Evolutionary conservation across 2,113 vertebrate genomes (phyloP).

Genomic region (Ptilonorhynchus violaceus): DNA sequence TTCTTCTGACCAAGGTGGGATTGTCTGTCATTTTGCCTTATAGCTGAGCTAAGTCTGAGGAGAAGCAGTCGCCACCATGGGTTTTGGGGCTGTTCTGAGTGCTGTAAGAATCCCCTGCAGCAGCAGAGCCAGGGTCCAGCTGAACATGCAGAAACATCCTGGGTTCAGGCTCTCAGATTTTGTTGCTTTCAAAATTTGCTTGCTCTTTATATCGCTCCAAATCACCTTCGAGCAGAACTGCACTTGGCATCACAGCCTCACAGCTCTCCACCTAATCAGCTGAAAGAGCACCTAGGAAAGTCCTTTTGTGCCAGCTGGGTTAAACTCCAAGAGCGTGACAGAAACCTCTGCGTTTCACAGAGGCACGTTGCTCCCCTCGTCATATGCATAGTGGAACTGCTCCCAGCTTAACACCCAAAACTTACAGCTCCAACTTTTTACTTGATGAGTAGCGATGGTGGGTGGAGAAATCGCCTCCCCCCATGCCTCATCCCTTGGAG

Average conservation of each 20-base stretch:
- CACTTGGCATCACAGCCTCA: neutral
- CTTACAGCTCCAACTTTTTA: neutral
- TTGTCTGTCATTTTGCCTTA: neutral
- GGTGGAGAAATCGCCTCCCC: neutral
- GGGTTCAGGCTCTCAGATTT: neutral
- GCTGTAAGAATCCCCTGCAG: neutral
- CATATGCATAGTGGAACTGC: accelerated
- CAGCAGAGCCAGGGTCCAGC: neutral
- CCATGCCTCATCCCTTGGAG: neutral
- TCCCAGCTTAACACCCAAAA: neutral
- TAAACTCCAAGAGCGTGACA: accelerated
- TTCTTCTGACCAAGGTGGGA: neutral
- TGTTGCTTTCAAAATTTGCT: neutral
- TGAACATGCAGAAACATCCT: neutral
- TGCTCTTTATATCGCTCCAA: neutral
- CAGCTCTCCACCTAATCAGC: neutral
- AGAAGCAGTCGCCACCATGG: neutral
- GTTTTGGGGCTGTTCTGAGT: neutral
- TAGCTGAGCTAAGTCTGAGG: neutral
- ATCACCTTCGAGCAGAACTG: neutral
- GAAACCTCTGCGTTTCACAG: neutral
- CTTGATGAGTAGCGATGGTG: neutral
- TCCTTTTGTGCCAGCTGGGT: neutral
- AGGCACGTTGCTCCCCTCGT: accelerated
- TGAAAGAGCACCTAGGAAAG: neutral